Percentiles rank a stretch among this genome's conserved stretches.
Conservation (phyloP, 2,113 vertebrate genomes). For the Hippolais icterina region DNA sequence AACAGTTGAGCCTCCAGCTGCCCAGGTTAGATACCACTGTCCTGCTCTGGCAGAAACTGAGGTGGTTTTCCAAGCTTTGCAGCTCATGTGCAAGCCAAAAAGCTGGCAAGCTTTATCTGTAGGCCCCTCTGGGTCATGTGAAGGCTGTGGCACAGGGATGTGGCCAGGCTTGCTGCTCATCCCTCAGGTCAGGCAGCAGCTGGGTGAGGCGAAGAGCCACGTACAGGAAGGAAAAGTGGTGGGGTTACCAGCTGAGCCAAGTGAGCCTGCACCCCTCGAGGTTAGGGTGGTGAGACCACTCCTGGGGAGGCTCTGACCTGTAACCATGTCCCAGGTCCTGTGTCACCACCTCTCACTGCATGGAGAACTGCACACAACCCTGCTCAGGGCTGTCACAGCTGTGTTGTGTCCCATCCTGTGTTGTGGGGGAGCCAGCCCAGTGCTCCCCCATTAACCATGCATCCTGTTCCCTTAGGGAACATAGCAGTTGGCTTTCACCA, state of each 20-base stretch:
- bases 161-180: conserved; percentile 61
- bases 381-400: neutral
- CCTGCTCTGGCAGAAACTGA: neutral
- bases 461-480: neutral
- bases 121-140: neutral
- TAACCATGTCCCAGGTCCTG: neutral
- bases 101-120: accelerated
- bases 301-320: neutral
- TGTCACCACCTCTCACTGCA: neutral
- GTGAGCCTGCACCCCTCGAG: conserved; percentile 70
- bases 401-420: neutral
- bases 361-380: neutral
- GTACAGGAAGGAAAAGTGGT: conserved; percentile 71
- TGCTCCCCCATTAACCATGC: accelerated
- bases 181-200: conserved; percentile 86
- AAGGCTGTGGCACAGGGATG: accelerated
- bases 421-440: neutral
- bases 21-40: neutral
- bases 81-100: accelerated
- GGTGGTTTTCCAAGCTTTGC: neutral
- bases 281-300: conserved; percentile 73
- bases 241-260: conserved; percentile 67
- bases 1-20: neutral
- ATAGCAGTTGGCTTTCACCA: accelerated
- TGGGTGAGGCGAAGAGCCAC: conserved; percentile 79